These are phyloP conservation scores for Agrotis clavis DNA, from an alignment of 2,888 invertebrate species.

Conservation along the genomic window DNA sequence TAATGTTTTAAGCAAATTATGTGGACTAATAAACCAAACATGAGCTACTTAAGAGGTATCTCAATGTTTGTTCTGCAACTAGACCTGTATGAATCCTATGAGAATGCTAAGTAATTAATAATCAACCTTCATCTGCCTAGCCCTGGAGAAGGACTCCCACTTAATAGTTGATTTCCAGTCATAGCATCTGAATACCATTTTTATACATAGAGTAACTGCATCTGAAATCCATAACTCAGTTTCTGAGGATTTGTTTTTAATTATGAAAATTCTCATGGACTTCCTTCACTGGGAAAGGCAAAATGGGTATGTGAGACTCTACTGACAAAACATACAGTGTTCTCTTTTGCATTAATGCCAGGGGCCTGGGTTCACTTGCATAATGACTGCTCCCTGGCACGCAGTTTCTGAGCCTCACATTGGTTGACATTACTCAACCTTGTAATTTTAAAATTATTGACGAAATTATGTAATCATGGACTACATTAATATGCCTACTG, in stretches of 20 bases:
- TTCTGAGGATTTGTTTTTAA: too few species aligned
- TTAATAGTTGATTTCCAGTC: neutral
- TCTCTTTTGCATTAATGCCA: too few species aligned
- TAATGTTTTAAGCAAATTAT: slow-evolving; percentile 42
- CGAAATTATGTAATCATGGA: neutral
- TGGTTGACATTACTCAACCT: neutral
- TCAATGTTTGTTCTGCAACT: slow-evolving; percentile 11
- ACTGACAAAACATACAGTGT: too few species aligned
- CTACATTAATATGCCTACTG: neutral
- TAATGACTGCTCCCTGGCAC: too few species aligned
- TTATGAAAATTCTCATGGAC: too few species aligned
- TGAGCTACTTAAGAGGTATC: slow-evolving; percentile 17
- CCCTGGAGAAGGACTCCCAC: too few species aligned
- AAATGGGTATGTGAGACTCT: too few species aligned
- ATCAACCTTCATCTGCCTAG: neutral
- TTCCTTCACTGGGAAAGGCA: too few species aligned
- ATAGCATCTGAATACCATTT: neutral
- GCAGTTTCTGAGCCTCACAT: too few species aligned
- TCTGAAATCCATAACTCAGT: neutral
- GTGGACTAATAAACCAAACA: slow-evolving; percentile 42
- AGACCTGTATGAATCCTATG: neutral
- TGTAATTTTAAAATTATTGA: neutral
- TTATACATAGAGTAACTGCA: neutral
- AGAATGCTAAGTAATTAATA: neutral
- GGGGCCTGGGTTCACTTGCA: too few species aligned